phyloP scores from a whole-genome alignment of 2,113 vertebrate species.

The Sula dactylatra region DNA sequence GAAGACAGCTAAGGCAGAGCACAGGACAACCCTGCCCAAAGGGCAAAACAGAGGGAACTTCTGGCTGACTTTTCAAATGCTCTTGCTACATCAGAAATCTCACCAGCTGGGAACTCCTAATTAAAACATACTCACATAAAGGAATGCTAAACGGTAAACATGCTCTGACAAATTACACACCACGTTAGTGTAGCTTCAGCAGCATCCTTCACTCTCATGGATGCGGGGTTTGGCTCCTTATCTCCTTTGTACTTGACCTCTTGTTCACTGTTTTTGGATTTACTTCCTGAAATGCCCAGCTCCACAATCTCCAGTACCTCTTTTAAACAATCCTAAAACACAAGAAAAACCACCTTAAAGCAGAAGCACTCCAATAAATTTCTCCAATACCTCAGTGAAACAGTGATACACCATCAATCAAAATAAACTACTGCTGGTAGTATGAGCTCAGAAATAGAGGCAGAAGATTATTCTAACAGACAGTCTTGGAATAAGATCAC shows the following conservation, averaged over 20 bases:
- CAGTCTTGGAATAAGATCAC: background rate
- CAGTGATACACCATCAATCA: background rate
- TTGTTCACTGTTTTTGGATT: conserved; percentile 88
- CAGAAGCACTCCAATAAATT: background rate
- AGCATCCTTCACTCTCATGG: conserved; percentile 95
- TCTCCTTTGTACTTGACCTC: conserved; percentile 93
- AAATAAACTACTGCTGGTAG: background rate
- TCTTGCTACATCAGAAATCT: background rate
- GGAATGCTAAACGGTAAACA: background rate
- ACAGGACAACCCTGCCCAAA: background rate
- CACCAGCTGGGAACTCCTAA: background rate
- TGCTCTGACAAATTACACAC: conserved; percentile 69
- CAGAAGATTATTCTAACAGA: background rate
- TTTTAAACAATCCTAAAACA: conserved; percentile 88
- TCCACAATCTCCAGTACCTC: conserved; percentile 96
- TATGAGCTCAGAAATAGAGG: background rate
- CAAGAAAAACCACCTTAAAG: background rate
- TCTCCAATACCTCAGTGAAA: background rate
- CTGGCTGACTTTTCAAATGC: background rate
- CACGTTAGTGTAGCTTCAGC: conserved; percentile 93
- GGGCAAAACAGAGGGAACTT: background rate
- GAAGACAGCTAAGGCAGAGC: background rate
- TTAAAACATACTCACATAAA: background rate
- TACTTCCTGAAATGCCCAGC: conserved; percentile 93
- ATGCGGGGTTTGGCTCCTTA: conserved; percentile 93